These are phyloP conservation scores for Cyrtonyx montezumae DNA, from an alignment of 2,113 vertebrate genomes.

Conservation along the genomic window DNA sequence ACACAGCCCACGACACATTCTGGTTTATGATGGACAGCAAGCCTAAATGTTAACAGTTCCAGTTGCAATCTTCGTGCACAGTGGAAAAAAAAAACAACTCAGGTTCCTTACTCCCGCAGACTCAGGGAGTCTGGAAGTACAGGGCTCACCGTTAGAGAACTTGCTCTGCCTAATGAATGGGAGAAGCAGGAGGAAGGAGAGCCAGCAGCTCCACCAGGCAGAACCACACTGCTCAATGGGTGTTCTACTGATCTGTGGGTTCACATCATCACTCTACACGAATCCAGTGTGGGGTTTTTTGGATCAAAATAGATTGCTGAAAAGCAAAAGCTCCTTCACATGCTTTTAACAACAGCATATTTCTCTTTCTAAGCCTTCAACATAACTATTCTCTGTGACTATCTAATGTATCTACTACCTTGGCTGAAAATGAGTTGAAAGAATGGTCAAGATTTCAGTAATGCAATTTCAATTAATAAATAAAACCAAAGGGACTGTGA, in stretches of 20 bases:
- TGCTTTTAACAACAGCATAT: not conserved
- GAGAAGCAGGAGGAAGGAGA: not conserved
- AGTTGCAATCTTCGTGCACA: not conserved
- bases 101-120: not conserved
- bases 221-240: not conserved
- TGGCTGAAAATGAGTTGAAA: not conserved
- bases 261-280: not conserved
- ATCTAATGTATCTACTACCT: not conserved
- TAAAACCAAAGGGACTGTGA: not conserved
- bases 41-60: not conserved
- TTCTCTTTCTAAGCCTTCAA: not conserved
- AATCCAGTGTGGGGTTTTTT: not conserved
- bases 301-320: not conserved
- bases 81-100: not conserved
- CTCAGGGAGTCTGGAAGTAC: not conserved
- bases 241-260: not conserved
- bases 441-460: not conserved
- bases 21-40: not conserved
- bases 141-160: not conserved
- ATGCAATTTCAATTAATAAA: not conserved
- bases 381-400: not conserved
- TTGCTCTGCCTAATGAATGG: not conserved
- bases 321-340: not conserved
- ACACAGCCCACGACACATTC: not conserved
- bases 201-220: not conserved